phyloP scores from a whole-genome alignment of 1,140 invertebrate genomes.

The Drosophila gunungcola region DNA sequence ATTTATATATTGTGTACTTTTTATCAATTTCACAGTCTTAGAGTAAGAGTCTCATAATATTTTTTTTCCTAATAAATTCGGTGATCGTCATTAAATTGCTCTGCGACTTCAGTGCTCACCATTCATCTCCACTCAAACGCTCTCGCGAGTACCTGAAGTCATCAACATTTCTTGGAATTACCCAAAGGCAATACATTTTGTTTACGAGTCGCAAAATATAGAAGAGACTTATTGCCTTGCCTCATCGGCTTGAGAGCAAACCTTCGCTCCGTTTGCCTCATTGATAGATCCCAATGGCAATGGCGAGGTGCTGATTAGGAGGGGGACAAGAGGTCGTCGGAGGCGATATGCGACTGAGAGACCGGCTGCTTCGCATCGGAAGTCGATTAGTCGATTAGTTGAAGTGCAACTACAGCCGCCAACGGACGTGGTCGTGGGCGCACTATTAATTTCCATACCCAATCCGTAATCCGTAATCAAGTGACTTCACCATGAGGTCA shows the following conservation, averaged over 20 bases:
- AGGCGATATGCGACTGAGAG: slow-evolving; percentile 41
- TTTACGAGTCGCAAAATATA: slow-evolving; percentile 22
- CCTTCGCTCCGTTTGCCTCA: slow-evolving; percentile 48
- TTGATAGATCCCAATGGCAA: slow-evolving; percentile 46
- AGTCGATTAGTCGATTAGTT: slow-evolving; percentile 42
- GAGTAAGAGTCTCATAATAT: too few relatives aligned
- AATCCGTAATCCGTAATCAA: slow-evolving; percentile 13
- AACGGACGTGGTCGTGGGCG: slow-evolving; percentile 52
- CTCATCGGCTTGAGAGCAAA: slow-evolving; percentile 27
- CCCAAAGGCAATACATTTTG: slow-evolving; percentile 22
- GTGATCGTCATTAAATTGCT: not conserved
- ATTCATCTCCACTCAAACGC: not conserved
- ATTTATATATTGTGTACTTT: too few relatives aligned
- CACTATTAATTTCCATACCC: not conserved
- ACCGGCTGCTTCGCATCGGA: slow-evolving; percentile 19
- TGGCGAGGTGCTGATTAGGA: slow-evolving; percentile 58
- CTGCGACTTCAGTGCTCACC: not conserved
- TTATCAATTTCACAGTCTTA: too few relatives aligned
- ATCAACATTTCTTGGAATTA: slow-evolving; percentile 37
- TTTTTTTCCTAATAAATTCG: not conserved
- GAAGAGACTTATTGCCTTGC: slow-evolving; percentile 23
- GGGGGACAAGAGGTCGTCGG: slow-evolving; percentile 28
- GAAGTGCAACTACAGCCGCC: slow-evolving; percentile 65
- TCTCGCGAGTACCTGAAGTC: slow-evolving; percentile 14
- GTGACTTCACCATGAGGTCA: slow-evolving; percentile 63